Evolutionary conservation across 2,113 vertebrate genomes (phyloP).

Genomic region (Daubentonia madagascariensis): DNA sequence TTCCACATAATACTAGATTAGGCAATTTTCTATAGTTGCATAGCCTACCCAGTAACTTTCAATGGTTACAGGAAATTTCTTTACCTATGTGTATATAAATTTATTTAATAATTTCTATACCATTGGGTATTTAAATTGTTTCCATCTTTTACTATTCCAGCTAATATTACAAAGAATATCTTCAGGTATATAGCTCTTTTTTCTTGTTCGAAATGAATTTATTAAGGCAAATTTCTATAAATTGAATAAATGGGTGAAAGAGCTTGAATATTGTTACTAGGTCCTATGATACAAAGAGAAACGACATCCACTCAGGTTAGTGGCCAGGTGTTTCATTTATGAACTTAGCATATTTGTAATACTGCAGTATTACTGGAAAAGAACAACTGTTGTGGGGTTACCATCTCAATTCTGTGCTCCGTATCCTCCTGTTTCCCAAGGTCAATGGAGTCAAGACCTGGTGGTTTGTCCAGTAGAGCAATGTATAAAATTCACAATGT

Average conservation of each 20-base stretch:
- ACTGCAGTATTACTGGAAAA: not conserved
- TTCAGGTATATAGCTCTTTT: not conserved
- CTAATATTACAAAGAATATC: not conserved
- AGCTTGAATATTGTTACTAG: not conserved
- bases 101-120: not conserved
- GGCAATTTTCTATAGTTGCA: not conserved
- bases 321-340: not conserved
- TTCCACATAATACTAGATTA: not conserved
- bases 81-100: not conserved
- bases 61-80: not conserved
- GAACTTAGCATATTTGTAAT: not conserved
- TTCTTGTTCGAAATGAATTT: not conserved
- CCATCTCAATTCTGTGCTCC: not conserved
- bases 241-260: not conserved
- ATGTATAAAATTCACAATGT: slow-evolving; percentile 2
- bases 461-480: not conserved
- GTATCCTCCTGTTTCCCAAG: not conserved
- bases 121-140: not conserved
- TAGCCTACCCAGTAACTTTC: not conserved
- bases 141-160: not conserved
- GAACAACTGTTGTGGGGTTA: not conserved
- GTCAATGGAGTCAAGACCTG: not conserved
- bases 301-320: not conserved
- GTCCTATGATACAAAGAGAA: not conserved
- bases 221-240: not conserved